Base-by-base conservation (phyloP, 1,140 invertebrate genomes). In the Danaus plexippus region DNA sequence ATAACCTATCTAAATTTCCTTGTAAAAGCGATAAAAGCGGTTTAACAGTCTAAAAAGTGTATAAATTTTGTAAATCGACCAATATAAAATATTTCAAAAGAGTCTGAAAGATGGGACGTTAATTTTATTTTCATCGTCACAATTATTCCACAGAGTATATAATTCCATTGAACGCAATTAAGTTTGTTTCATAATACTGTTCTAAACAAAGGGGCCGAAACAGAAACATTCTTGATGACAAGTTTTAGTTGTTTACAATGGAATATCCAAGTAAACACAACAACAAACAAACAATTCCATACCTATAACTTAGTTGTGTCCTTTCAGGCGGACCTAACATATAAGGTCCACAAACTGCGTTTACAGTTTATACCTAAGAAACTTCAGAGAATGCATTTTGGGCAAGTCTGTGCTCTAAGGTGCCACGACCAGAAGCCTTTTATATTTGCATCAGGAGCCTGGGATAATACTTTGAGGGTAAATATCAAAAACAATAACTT, bases 381-480 rank as follows among this genome's bases (percentile, higher is more conserved):
- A 52, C 60, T 85, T 50, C 80, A 81, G 56, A 70, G 83, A 5
- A 79, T 84, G 68, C 86, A 88, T 54, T 68, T 56, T 7, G 75
- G 74, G 0, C 78, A 80, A 55, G 80, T 88, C 13, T 80, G 75
- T 47, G 79, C 85, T 1, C 9, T 87, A 43, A 61, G 74, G 15
- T 79, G 80, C 50, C 81, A 85, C 52, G 60, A 70, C 11, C 61
- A 83, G 43, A 70, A 64, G n/a, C 67, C 72, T 1, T 65, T 54
- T 42, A 63, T 75, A 42, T 86, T 87, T 48, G 81, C 78, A 1
- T 83, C 71, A 22, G 81, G 66, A 0, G 75, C 77, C 9, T 88
- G 85, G 85, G 85, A 88, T 63, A 77, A 75, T n/a, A 86, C 83
- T 15, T 56, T 87, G 10, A 74, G 85, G 64, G 84, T 87, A 59